phyloP scores from a whole-genome alignment of 1,140 invertebrate species.

The Lutraria rhynchaena region DNA sequence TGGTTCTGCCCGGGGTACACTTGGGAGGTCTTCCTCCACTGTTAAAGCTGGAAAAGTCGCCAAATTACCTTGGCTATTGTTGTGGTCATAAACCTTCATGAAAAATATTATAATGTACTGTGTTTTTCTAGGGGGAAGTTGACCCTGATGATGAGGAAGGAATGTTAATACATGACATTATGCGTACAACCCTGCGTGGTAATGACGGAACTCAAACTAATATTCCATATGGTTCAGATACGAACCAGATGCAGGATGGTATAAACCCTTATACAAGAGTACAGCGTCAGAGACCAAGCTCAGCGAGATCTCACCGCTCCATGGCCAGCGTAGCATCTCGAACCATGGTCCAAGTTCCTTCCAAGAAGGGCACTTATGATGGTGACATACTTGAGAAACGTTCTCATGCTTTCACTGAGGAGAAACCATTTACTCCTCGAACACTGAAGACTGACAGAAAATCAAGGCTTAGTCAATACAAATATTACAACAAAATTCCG shows the following conservation, averaged over 20 bases:
- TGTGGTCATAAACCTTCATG: no score
- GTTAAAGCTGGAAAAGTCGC: no score
- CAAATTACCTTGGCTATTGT: no score
- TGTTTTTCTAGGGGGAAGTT: conserved; percentile 63
- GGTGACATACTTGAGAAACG: conserved; percentile 78
- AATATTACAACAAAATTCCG: conserved; percentile 79
- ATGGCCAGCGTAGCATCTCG: conserved; percentile 48
- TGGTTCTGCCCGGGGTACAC: no score
- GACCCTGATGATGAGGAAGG: conserved; percentile 77
- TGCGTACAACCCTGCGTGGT: conserved; percentile 69
- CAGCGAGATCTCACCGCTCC: conserved; percentile 55
- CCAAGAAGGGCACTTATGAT: conserved; percentile 71
- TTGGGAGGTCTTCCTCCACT: no score
- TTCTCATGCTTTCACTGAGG: conserved; percentile 77
- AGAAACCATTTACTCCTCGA: conserved; percentile 79
- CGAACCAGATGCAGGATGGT: conserved; percentile 1
- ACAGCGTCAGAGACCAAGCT: conserved; percentile 35
- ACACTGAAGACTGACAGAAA: conserved; percentile 76
- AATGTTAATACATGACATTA: conserved; percentile 71
- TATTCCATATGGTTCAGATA: conserved; percentile 62
- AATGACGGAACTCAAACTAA: conserved; percentile 59
- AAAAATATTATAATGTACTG: no score
- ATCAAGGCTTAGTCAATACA: conserved; percentile 76
- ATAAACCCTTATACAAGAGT: conserved; percentile 40
- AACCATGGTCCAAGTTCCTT: conserved; percentile 53